Evolutionary conservation across 2,797 vertebrate genomes (phyloP).

Genomic region (Chelmon rostratus): DNA sequence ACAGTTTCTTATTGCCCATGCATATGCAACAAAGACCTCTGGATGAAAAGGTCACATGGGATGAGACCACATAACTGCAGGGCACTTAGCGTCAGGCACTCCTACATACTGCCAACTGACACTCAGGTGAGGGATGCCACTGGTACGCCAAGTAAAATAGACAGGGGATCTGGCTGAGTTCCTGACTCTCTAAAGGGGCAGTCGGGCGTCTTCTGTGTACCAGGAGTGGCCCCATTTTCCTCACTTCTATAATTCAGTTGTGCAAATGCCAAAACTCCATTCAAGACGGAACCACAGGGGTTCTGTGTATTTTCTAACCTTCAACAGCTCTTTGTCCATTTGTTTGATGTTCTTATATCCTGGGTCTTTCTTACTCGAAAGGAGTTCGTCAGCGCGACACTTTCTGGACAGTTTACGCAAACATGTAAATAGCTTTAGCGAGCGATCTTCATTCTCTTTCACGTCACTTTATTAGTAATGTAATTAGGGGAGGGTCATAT

Average conservation of each 20-base stretch:
- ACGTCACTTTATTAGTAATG: too few species aligned
- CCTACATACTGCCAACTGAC: constrained; percentile 52
- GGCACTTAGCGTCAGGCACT: constrained; percentile 47
- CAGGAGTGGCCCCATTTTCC: background rate
- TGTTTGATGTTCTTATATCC: background rate
- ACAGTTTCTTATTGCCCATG: constrained; percentile 66
- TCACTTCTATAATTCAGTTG: background rate
- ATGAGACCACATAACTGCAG: constrained; percentile 67
- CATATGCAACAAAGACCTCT: constrained; percentile 72
- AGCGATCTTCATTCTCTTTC: background rate
- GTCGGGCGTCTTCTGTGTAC: constrained; percentile 11
- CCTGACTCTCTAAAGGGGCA: constrained; percentile 19
- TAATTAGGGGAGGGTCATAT: too few species aligned
- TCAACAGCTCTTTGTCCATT: constrained; percentile 1
- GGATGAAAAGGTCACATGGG: constrained; percentile 68
- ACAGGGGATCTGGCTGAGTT: constrained; percentile 21
- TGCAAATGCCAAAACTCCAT: constrained; percentile 13
- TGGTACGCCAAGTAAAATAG: constrained; percentile 44
- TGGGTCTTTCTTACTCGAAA: background rate
- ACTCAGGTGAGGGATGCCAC: constrained; percentile 61
- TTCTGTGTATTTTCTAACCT: background rate
- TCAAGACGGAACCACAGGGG: background rate
- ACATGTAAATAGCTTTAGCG: background rate
- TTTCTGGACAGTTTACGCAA: too few species aligned
- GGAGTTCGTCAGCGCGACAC: background rate